Percentiles rank a stretch among this genome's conserved stretches.
phyloP scores from a whole-genome alignment of 2,888 invertebrate genomes.

The Caenorhabditis becei region DNA sequence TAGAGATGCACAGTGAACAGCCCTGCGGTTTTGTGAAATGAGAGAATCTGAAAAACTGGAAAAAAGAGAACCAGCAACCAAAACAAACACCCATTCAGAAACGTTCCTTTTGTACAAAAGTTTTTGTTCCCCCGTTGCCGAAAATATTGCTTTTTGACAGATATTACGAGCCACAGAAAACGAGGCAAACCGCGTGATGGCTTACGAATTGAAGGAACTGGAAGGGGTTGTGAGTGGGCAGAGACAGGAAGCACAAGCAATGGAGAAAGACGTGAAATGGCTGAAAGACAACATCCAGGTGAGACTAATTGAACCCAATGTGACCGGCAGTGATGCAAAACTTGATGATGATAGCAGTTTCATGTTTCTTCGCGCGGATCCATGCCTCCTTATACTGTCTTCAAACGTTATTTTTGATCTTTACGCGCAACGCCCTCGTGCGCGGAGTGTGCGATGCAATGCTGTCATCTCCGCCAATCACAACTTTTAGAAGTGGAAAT shows the following conservation, averaged over 20 bases:
- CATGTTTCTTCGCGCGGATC: neutral
- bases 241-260: constrained; percentile 45
- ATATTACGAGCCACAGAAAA: constrained; percentile 39
- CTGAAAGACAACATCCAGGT: constrained; percentile 54
- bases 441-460: constrained; percentile 24
- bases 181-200: constrained; percentile 36
- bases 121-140: neutral
- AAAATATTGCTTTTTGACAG: constrained; percentile 15
- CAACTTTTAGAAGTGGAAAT: constrained; percentile 33
- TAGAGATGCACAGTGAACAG: too few species aligned
- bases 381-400: constrained; percentile 33
- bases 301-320: constrained; percentile 32
- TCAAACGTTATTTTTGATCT: constrained; percentile 48
- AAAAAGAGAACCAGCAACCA: too few species aligned
- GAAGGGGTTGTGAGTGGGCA: constrained; percentile 50
- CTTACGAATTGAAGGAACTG: constrained; percentile 24
- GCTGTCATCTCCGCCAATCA: neutral
- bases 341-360: constrained; percentile 22
- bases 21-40: too few species aligned
- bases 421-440: constrained; percentile 43
- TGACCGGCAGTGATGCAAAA: constrained; percentile 37
- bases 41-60: too few species aligned
- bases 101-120: too few species aligned
- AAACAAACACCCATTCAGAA: too few species aligned
- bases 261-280: constrained; percentile 42